phyloP scores from a whole-genome alignment of 2,888 invertebrate species.

The Acleris sparsana region DNA sequence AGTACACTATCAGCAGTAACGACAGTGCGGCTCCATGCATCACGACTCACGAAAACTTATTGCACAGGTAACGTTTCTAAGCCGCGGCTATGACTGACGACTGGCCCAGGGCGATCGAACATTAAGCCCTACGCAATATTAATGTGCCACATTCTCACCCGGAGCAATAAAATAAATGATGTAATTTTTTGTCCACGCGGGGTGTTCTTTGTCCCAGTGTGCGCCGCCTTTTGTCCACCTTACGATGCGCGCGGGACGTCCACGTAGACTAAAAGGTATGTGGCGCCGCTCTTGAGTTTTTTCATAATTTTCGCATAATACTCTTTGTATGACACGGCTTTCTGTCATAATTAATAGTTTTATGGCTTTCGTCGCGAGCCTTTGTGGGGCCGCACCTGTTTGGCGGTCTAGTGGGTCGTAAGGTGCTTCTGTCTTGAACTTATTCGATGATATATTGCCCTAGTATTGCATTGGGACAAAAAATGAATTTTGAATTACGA shows the following conservation, averaged over 20 bases:
- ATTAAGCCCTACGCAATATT: conserved; percentile 79
- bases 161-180: conserved; percentile 83
- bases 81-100: conserved; percentile 58
- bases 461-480: conserved; percentile 27
- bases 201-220: conserved; percentile 72
- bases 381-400: conserved; percentile 72
- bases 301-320: conserved; percentile 60
- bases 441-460: conserved; percentile 66
- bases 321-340: conserved; percentile 64
- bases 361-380: conserved; percentile 72
- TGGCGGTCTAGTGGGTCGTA: conserved; percentile 48
- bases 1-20: conserved; percentile 24
- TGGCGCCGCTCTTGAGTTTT: conserved; percentile 76
- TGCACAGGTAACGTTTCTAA: conserved; percentile 38
- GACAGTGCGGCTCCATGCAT: conserved; percentile 33
- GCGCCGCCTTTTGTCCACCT: conserved; percentile 63
- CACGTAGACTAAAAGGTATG: conserved; percentile 72
- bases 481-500: conserved; percentile 31
- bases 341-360: conserved; percentile 82
- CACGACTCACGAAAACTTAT: conserved; percentile 29
- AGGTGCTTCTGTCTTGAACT: conserved; percentile 74
- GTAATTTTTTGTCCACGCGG: conserved; percentile 80
- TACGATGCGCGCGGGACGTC: conserved; percentile 61
- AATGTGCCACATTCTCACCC: conserved; percentile 80
- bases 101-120: conserved; percentile 73